phyloP scores from a whole-genome alignment of 2,888 invertebrate species.

The Argyresthia albistria region DNA sequence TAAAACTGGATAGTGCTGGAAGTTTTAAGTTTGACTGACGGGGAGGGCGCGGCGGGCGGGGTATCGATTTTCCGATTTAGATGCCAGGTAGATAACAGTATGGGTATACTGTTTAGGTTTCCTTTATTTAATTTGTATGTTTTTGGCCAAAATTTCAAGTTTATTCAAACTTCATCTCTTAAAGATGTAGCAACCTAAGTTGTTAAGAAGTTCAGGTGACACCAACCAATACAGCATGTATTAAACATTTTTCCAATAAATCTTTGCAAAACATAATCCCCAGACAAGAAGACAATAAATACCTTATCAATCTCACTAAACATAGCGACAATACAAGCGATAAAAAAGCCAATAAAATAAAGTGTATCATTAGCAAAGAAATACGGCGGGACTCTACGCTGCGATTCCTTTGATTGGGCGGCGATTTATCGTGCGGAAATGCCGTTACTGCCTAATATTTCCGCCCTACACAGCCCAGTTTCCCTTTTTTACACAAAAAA shows the following conservation, averaged over 20 bases:
- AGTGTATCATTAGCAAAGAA: slow-evolving; percentile 67
- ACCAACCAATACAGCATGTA: too few relatives aligned
- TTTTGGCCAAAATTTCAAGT: too few relatives aligned
- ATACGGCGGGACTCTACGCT: slow-evolving; percentile 38
- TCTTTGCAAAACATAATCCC: not conserved
- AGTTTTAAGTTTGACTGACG: slow-evolving; percentile 2
- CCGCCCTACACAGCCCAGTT: slow-evolving; percentile 66
- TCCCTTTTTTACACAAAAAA: slow-evolving; percentile 66
- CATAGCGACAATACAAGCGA: slow-evolving; percentile 50
- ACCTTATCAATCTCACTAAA: slow-evolving; percentile 22
- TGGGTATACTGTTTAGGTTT: too few relatives aligned
- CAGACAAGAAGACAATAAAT: not conserved
- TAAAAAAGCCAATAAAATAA: slow-evolving; percentile 67
- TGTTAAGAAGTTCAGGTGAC: too few relatives aligned
- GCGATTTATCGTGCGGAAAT: slow-evolving; percentile 73
- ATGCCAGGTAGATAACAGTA: slow-evolving; percentile 24
- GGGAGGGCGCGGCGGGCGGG: slow-evolving; percentile 24
- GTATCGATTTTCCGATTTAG: slow-evolving; percentile 68
- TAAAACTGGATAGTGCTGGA: not conserved
- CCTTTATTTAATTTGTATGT: too few relatives aligned
- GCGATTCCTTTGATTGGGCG: slow-evolving; percentile 68
- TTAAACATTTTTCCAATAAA: not conserved
- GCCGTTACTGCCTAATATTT: slow-evolving; percentile 70
- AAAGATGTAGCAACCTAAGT: too few relatives aligned
- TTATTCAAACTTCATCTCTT: too few relatives aligned